These are phyloP conservation scores for Lydus trimaculatus DNA, from an alignment of 2,888 invertebrate species.

Conservation along the genomic window DNA sequence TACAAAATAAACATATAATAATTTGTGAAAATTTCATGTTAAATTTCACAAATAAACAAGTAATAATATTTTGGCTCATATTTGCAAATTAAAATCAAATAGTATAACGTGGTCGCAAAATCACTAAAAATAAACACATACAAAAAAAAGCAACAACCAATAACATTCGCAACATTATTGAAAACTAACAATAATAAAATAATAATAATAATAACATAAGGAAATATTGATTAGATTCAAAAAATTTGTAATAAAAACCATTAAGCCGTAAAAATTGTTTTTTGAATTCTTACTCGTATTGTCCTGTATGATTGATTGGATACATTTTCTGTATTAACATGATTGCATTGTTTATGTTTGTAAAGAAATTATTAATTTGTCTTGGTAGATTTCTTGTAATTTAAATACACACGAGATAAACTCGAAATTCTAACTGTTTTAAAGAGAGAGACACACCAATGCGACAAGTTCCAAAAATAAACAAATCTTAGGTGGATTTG, in stretches of 20 bases:
- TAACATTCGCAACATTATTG: not conserved
- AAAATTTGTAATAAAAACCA: too few species aligned
- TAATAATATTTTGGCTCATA: slow-evolving; percentile 14
- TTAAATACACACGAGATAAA: slow-evolving; percentile 9
- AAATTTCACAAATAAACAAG: not conserved
- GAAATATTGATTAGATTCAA: too few species aligned
- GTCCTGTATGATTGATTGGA: not conserved
- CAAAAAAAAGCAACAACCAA: not conserved
- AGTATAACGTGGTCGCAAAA: not conserved
- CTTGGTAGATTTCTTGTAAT: too few species aligned
- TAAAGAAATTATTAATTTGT: too few species aligned
- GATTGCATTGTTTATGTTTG: not conserved
- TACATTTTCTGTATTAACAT: not conserved
- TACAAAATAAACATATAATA: not conserved
- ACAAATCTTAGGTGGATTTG: slow-evolving; percentile 37
- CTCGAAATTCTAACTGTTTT: slow-evolving; percentile 24
- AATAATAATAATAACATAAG: not conserved
- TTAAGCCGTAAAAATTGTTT: not conserved
- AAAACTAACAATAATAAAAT: not conserved
- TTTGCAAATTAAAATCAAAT: slow-evolving; percentile 16
- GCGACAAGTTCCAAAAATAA: slow-evolving; percentile 39
- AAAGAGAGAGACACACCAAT: slow-evolving; percentile 18
- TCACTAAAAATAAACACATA: slow-evolving; percentile 11
- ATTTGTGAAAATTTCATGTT: not conserved
- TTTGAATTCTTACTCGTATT: slow-evolving; percentile 6